Evolutionary conservation across 2,113 vertebrate species (phyloP).

Genomic region (Phyllostomus discolor): DNA sequence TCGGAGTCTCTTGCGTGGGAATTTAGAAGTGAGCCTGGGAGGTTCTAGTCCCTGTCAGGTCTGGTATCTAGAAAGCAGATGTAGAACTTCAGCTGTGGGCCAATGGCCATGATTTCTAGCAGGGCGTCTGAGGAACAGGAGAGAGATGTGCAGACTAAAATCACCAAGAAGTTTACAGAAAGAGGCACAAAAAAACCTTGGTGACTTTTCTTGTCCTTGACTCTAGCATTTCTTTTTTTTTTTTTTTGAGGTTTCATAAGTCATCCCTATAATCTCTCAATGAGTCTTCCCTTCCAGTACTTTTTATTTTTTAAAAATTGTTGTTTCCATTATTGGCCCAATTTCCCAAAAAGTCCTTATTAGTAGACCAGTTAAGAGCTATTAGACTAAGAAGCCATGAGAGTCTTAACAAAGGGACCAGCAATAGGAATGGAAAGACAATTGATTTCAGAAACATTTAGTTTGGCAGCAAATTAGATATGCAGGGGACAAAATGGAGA

Average conservation of each 20-base stretch:
- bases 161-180: neutral
- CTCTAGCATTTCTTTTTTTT: neutral
- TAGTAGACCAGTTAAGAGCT: neutral
- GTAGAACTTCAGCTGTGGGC: neutral
- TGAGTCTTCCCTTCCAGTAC: neutral
- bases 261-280: neutral
- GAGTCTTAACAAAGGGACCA: neutral
- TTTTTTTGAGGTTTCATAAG: neutral
- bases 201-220: neutral
- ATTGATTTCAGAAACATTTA: neutral
- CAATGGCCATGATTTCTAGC: neutral
- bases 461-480: neutral
- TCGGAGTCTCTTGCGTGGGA: neutral
- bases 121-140: neutral
- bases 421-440: neutral
- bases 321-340: neutral
- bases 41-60: neutral
- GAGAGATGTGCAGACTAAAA: neutral
- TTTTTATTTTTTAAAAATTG: neutral
- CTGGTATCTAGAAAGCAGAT: neutral
- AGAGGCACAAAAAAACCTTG: neutral
- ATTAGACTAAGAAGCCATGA: neutral
- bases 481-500: neutral
- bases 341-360: neutral
- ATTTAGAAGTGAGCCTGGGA: neutral